Evolutionary conservation across 2,113 vertebrate genomes (phyloP), one percentile per base, ranked within the genome.

Genomic region (Limnothrissa miodon): DNA sequence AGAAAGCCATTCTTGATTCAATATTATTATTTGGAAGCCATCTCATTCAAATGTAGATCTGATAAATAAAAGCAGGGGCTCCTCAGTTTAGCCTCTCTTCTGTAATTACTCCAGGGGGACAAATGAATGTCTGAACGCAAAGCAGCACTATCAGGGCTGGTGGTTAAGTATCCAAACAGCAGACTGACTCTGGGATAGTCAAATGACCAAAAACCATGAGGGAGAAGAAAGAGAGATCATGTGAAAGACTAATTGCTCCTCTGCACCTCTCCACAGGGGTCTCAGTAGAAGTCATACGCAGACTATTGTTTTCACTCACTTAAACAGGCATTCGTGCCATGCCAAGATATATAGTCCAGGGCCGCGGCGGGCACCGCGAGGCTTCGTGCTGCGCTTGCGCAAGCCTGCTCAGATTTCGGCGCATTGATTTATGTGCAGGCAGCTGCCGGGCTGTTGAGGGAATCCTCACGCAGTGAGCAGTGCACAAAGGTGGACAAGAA

Each of bases 391-490:
- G 87, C 84, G 81, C 85, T 80, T 81, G 80, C 85, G 80, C 80
- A 84, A 79, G 83, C 85, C 85, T 89, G 84, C 89, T 92, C 87
- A 48, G 79, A 83, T 90, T 91, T 87, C 90, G 82, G 51, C 53
- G 51, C 84, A 85, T 56, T 93, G 93, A 95, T 94, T 94, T 93
- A 93, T 87, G 85, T 83, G 15, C 39, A 82, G 90, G 89, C 93
- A 94, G 92, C 92, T 93, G 94, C 89, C 81, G 85, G 83, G 84
- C 83, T 84, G 84, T 87, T 84, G 82, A 51, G 81, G 81, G 84
- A 79, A 83, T 85, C 87, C 87, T 39, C 81, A 86, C 84, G 88
- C 81, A 88, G 87, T 66, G 59, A 83, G 82, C 84, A 48, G 23
- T 51, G 81, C 82, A 89, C 84, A 89, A 90, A 90, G 87, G 87